These are phyloP conservation scores for Polymixis flavicincta DNA, from an alignment of 2,888 invertebrate genomes.

Conservation along the genomic window DNA sequence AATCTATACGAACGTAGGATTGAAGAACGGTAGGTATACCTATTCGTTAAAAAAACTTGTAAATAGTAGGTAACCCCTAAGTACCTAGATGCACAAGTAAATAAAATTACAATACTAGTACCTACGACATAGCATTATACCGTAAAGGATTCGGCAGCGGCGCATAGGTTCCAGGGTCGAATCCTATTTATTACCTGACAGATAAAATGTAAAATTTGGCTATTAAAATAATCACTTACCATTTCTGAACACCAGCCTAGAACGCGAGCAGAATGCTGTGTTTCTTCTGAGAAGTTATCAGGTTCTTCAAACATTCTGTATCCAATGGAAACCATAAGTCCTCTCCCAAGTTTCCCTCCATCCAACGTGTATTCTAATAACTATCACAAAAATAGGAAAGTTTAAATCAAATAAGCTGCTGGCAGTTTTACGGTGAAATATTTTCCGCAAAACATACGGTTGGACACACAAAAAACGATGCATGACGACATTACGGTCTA, in stretches of 20 bases:
- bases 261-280: constrained; percentile 38
- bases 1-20: no score
- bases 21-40: no score
- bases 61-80: no score
- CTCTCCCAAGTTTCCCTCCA: constrained; percentile 38
- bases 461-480: neutral
- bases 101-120: no score
- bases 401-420: neutral
- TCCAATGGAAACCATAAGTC: constrained; percentile 14
- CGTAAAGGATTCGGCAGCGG: neutral
- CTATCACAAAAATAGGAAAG: constrained; percentile 25
- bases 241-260: constrained; percentile 53
- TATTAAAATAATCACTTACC: constrained; percentile 24
- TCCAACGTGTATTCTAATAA: constrained; percentile 28
- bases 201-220: neutral
- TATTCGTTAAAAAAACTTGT: no score
- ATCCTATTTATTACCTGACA: neutral
- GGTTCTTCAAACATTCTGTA: constrained; percentile 43
- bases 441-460: neutral
- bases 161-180: neutral
- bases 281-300: constrained; percentile 27
- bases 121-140: neutral
- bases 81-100: no score
- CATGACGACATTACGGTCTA: no score
- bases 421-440: neutral